A percentile compares a stretch with the other conserved stretches of the same genome.
Conservation (phyloP, 2,888 invertebrate genomes). For the Atethmia centrago region DNA sequence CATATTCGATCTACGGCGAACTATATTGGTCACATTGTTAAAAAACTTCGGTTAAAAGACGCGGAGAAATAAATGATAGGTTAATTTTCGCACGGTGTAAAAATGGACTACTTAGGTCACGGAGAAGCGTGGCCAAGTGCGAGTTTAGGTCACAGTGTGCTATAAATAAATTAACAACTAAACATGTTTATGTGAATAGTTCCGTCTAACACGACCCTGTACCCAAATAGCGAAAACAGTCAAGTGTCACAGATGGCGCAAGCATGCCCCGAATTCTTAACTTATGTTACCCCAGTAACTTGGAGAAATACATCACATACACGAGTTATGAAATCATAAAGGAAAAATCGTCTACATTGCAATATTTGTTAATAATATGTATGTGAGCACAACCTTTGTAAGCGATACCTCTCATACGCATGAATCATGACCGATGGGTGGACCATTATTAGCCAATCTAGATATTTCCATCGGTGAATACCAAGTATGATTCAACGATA, state of each 20-base stretch:
- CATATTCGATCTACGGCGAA: too few relatives aligned
- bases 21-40: too few relatives aligned
- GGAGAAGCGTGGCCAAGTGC: too few relatives aligned
- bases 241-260: conserved; percentile 28
- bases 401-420: neutral
- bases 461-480: neutral
- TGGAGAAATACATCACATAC: conserved; percentile 1
- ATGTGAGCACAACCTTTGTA: neutral
- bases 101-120: too few relatives aligned
- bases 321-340: conserved; percentile 1
- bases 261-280: conserved; percentile 19
- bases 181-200: conserved; percentile 2
- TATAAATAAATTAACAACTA: too few relatives aligned
- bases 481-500: conserved; percentile 22
- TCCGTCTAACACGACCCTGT: conserved; percentile 14
- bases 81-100: too few relatives aligned
- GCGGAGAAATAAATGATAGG: too few relatives aligned
- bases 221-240: conserved; percentile 9
- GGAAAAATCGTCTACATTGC: neutral
- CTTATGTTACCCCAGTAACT: conserved; percentile 6
- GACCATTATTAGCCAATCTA: conserved; percentile 26
- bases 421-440: neutral
- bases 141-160: too few relatives aligned
- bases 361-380: too few relatives aligned
- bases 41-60: too few relatives aligned